These are phyloP conservation scores for Catajapyx aquilonaris DNA, from an alignment of 1,140 invertebrate genomes.

Conservation along the genomic window DNA sequence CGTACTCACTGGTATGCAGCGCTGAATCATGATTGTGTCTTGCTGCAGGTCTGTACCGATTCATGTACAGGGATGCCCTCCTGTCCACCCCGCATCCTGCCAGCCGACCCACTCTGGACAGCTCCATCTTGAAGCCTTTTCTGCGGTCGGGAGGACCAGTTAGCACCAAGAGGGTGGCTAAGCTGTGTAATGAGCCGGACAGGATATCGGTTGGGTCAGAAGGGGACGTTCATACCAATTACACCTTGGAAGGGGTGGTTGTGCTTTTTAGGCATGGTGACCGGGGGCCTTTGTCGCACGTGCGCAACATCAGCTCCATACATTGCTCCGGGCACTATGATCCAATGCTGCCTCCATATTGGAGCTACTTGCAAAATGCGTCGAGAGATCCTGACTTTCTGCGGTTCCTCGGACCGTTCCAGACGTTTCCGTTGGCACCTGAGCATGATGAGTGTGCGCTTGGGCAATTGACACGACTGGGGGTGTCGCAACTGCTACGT, in stretches of 20 bases:
- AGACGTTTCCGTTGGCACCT: constrained; percentile 55
- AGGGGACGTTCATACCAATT: constrained; percentile 35
- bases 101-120: too few relatives aligned
- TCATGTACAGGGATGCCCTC: too few relatives aligned
- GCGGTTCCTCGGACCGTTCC: constrained; percentile 53
- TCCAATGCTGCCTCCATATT: constrained; percentile 1
- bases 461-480: constrained; percentile 47
- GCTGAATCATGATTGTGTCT: too few relatives aligned
- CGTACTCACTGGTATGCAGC: too few relatives aligned
- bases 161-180: too few relatives aligned
- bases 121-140: too few relatives aligned
- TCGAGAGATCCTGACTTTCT: constrained; percentile 9
- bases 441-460: constrained; percentile 31
- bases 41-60: too few relatives aligned
- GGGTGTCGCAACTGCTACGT: constrained; percentile 49
- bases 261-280: constrained; percentile 72
- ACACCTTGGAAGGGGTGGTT: constrained; percentile 52
- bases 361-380: constrained; percentile 8
- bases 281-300: constrained; percentile 55
- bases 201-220: too few relatives aligned
- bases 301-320: constrained; percentile 47
- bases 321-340: constrained; percentile 36
- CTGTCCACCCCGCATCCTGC: too few relatives aligned
- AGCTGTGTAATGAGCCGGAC: too few relatives aligned
- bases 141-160: too few relatives aligned